Conservation (phyloP, 2,888 invertebrate genomes). For the Cynaeus angustus region DNA sequence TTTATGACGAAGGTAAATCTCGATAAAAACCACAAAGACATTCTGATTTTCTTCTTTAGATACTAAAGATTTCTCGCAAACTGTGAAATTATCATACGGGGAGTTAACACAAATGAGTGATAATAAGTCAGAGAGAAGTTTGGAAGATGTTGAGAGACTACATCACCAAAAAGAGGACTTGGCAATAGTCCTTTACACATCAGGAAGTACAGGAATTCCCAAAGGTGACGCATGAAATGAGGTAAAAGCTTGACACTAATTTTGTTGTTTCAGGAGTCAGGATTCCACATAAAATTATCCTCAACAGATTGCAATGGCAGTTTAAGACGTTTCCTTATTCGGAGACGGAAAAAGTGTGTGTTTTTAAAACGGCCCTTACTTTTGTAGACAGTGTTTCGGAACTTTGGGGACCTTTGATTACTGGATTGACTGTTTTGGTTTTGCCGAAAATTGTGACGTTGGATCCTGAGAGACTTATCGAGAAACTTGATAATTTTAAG, state of each 20-base stretch:
- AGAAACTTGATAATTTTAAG: constrained; percentile 80
- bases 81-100: constrained; percentile 70
- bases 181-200: constrained; percentile 87
- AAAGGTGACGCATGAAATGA: constrained; percentile 76
- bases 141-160: constrained; percentile 56
- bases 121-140: constrained; percentile 63
- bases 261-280: constrained; percentile 80
- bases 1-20: constrained; percentile 78
- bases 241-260: not conserved
- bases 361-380: constrained; percentile 93
- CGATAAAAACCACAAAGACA: not conserved
- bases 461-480: constrained; percentile 85
- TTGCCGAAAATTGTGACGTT: constrained; percentile 83
- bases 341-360: constrained; percentile 79
- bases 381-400: constrained; percentile 94
- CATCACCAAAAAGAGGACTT: constrained; percentile 73
- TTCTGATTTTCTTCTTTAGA: constrained; percentile 55
- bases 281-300: constrained; percentile 82
- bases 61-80: constrained; percentile 61
- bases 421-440: constrained; percentile 81
- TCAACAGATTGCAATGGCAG: constrained; percentile 92
- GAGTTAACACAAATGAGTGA: constrained; percentile 73
- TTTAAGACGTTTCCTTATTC: constrained; percentile 87
- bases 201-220: constrained; percentile 92
- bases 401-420: constrained; percentile 89